A percentile compares a stretch with the other conserved stretches of the same genome.
These are phyloP conservation scores for Trematomus bernacchii DNA, from an alignment of 2,797 vertebrate genomes.

Conservation along the genomic window DNA sequence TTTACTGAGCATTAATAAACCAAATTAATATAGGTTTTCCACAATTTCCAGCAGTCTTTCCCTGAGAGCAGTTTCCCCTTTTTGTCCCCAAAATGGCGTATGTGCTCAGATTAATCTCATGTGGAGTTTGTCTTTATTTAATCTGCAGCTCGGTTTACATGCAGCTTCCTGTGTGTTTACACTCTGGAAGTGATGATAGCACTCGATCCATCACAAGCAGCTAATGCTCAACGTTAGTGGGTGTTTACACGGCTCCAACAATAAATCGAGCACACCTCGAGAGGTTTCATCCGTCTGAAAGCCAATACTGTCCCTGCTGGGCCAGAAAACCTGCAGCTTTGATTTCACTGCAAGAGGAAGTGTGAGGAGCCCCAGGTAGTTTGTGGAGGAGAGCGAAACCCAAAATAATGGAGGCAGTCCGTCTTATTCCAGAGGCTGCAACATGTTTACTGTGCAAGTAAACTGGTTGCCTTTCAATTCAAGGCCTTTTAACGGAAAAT, in stretches of 20 bases:
- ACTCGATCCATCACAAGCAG: conserved; percentile 19
- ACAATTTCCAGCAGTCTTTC: neutral
- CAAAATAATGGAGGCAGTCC: neutral
- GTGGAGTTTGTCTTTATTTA: conserved; percentile 30
- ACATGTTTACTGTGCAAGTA: neutral
- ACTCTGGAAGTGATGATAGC: conserved; percentile 13
- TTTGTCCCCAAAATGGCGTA: conserved; percentile 20
- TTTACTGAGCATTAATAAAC: neutral
- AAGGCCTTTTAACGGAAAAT: neutral
- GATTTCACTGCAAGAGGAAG: conserved; percentile 40
- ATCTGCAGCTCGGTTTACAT: conserved; percentile 28
- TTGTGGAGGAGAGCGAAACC: neutral
- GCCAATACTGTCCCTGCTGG: conserved; percentile 4
- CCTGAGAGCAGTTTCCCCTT: neutral
- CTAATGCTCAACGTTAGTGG: neutral
- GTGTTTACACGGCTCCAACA: neutral
- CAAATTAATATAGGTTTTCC: neutral
- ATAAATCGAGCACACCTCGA: conserved; percentile 36
- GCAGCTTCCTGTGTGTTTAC: conserved; percentile 26
- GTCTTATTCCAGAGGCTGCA: neutral
- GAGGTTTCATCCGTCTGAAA: conserved; percentile 31
- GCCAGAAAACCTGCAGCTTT: conserved; percentile 40
- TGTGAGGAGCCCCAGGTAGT: conserved; percentile 14
- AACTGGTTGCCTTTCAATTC: neutral
- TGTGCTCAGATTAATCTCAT: neutral